Evolutionary conservation across 2,113 vertebrate species (phyloP).

Genomic region (Aptenodytes patagonicus): DNA sequence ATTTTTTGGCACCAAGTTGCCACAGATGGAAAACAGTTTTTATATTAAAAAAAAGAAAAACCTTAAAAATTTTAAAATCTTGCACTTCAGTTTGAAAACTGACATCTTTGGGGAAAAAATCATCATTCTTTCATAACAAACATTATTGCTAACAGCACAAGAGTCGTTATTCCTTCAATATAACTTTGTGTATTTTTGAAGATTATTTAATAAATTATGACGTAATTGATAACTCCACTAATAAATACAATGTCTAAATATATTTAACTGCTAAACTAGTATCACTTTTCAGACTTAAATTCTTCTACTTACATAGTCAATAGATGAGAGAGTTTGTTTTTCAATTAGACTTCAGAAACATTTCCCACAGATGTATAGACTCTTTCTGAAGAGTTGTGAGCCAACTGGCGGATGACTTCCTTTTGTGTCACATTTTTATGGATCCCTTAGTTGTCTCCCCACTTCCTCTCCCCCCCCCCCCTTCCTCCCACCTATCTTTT

Average conservation of each 20-base stretch:
- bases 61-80: background rate
- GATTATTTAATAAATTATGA: background rate
- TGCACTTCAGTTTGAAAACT: background rate
- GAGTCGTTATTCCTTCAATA: background rate
- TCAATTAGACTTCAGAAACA: background rate
- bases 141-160: background rate
- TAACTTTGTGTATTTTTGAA: background rate
- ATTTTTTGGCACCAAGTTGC: background rate
- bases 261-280: background rate
- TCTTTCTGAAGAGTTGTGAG: background rate
- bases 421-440: background rate
- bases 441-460: background rate
- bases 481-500: background rate
- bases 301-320: background rate
- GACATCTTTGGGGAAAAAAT: background rate
- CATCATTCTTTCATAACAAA: background rate
- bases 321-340: background rate
- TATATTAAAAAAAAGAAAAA: background rate
- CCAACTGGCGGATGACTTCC: background rate
- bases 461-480: background rate
- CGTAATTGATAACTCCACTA: background rate
- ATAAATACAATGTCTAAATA: background rate
- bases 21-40: background rate
- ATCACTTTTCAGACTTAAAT: background rate
- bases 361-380: background rate